Evolutionary conservation across 2,888 invertebrate species (phyloP), one percentile per base, ranked within the genome.

Genomic region (Leucozona laternaria): DNA sequence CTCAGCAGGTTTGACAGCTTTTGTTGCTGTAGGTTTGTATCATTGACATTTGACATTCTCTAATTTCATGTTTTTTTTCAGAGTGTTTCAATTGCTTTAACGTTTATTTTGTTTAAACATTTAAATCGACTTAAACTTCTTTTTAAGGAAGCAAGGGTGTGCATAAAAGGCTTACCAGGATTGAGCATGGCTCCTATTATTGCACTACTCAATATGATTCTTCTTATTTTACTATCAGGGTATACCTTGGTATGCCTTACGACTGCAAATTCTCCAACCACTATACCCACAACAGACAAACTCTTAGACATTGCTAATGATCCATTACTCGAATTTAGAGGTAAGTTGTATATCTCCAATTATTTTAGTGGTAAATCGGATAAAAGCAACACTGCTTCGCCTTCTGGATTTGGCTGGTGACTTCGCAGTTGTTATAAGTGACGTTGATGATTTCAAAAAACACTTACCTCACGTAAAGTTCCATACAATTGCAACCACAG

Each of bases 201-300:
- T 17, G 45, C 31, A 13, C 20, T 31, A 7, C 0, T 64, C 1
- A 15, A 2, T 15, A 11, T 45, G 13, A 31, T 31, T 17, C 1
- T 17, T 2, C 3, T 64, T 31, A 20, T 31, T 15, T 8, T 20
- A 1, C 20, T 64, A 13, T 48, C 64, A 1, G 31, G 31, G 4
- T 64, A 48, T 31, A 64, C 64, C 0, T 64, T 64, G 4, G 31
- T 64, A 10, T 64, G 64, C 8, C n/a, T 64, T 4, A 64, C 45
- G 2, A 64, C 64, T 2, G 45, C 64, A 28, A 64, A 4, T 0
- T 48, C 4, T 48, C 48, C 64, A 7, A 34, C n/a, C 1, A 17
- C 0, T 17, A 7, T 7, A 11, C 2, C 62, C 0, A 43, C n/a
- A 10, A 25, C 7, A 53, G 15, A n/a, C n/a, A 25, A 13, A 8